These are phyloP conservation scores for Pharmacophagus antenor DNA, from an alignment of 2,888 invertebrate species.

Conservation along the genomic window DNA sequence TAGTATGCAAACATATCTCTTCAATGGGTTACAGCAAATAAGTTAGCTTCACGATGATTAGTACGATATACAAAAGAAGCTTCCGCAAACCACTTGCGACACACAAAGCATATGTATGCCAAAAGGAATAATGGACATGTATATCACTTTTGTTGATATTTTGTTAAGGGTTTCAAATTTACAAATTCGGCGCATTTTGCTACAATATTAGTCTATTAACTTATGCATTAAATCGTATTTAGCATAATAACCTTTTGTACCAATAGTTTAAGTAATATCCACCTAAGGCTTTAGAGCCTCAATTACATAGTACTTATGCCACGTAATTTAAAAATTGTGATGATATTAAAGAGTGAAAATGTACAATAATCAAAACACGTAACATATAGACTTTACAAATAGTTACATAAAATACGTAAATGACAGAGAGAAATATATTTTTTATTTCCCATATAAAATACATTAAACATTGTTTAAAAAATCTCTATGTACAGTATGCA, in stretches of 20 bases:
- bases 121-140: constrained; percentile 35
- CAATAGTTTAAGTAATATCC: constrained; percentile 51
- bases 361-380: constrained; percentile 75
- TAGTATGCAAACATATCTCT: constrained; percentile 46
- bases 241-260: constrained; percentile 44
- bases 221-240: constrained; percentile 50
- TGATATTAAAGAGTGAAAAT: constrained; percentile 72
- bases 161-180: constrained; percentile 32
- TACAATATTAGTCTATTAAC: constrained; percentile 51
- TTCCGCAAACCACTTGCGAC: constrained; percentile 75
- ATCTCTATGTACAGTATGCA: constrained; percentile 30
- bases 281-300: constrained; percentile 39
- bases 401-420: constrained; percentile 70
- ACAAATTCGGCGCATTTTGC: constrained; percentile 61
- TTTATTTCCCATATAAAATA: constrained; percentile 63
- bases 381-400: constrained; percentile 73
- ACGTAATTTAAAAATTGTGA: constrained; percentile 52
- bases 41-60: constrained; percentile 63
- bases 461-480: constrained; percentile 33
- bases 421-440: constrained; percentile 59
- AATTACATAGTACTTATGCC: constrained; percentile 55
- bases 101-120: constrained; percentile 62
- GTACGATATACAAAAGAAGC: constrained; percentile 73
- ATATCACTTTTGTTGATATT: constrained; percentile 19
- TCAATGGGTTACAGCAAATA: constrained; percentile 53